These are phyloP conservation scores for Saturnia pavonia DNA, from an alignment of 2,888 invertebrate species.

Conservation along the genomic window DNA sequence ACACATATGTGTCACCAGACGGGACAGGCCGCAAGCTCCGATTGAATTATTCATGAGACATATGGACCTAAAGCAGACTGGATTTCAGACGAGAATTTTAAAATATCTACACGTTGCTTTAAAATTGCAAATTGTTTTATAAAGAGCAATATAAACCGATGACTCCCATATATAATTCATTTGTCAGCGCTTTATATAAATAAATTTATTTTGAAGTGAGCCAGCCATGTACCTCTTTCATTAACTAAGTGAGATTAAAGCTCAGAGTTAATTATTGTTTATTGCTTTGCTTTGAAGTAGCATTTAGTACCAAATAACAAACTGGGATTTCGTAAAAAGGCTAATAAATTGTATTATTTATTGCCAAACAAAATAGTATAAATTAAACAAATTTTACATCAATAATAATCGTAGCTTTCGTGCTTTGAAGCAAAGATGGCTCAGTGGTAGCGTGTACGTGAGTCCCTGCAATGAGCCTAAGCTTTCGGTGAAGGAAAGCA, in stretches of 20 bases:
- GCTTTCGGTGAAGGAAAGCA: too few relatives aligned
- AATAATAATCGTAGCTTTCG: too few relatives aligned
- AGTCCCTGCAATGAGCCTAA: too few relatives aligned
- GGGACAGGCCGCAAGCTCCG: constrained; percentile 65
- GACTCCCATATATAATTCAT: constrained; percentile 25
- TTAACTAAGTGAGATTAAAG: constrained; percentile 8
- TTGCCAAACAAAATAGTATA: too few relatives aligned
- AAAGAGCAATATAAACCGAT: constrained; percentile 53
- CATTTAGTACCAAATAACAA: too few relatives aligned
- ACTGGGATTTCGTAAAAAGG: too few relatives aligned
- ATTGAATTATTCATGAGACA: constrained; percentile 79
- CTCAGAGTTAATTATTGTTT: not conserved
- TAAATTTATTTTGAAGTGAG: not conserved
- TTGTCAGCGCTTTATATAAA: not conserved
- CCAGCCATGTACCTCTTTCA: not conserved
- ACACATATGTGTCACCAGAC: constrained; percentile 61
- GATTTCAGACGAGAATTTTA: constrained; percentile 79
- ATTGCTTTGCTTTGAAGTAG: too few relatives aligned
- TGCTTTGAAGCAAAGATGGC: too few relatives aligned
- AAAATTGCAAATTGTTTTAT: constrained; percentile 72
- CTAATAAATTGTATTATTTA: too few relatives aligned
- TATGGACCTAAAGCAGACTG: constrained; percentile 80
- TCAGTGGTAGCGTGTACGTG: too few relatives aligned
- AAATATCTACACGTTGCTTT: constrained; percentile 72
- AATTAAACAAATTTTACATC: too few relatives aligned